A percentile compares a stretch with the other conserved stretches of the same genome.
Evolutionary conservation across 2,113 vertebrate genomes (phyloP).

Genomic region (Scolopax mira): DNA sequence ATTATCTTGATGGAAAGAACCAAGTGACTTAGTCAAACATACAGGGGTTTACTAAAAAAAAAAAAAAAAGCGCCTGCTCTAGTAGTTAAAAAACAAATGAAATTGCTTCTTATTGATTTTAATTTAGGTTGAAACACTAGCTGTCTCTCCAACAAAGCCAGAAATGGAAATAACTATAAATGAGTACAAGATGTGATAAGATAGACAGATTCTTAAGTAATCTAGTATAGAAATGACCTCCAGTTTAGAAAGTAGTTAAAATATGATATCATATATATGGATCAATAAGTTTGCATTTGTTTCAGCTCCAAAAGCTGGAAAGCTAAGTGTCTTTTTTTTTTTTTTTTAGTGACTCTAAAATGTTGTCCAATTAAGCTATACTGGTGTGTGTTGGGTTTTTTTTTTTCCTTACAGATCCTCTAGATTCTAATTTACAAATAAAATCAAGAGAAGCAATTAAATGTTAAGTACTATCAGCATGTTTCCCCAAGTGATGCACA

Average conservation of each 20-base stretch:
- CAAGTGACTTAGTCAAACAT: conserved; percentile 28
- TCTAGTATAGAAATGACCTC: conserved; percentile 29
- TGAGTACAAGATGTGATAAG: conserved; percentile 59
- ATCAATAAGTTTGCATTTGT: conserved; percentile 1
- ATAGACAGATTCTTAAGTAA: conserved; percentile 43
- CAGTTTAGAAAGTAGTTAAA: conserved; percentile 13
- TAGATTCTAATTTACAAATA: conserved; percentile 77
- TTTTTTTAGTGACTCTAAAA: conserved; percentile 36
- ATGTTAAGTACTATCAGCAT: conserved; percentile 67
- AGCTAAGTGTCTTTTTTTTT: background rate
- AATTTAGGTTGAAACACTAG: conserved; percentile 71
- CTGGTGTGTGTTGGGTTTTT: background rate
- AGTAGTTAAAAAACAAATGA: conserved; percentile 74
- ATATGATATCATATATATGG: background rate
- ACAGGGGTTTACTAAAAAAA: conserved; percentile 3
- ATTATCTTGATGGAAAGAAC: conserved; percentile 18
- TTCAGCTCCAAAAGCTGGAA: background rate
- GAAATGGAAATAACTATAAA: conserved; percentile 58
- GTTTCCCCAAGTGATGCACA: conserved; percentile 60
- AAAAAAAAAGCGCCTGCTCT: conserved; percentile 9
- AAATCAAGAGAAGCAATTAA: conserved; percentile 74
- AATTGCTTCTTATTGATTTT: conserved; percentile 78
- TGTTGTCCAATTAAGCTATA: conserved; percentile 64
- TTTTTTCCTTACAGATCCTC: conserved; percentile 53
- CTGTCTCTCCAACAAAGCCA: conserved; percentile 63